Percentiles rank a stretch among this genome's conserved stretches.
Evolutionary conservation across 2,113 vertebrate species (phyloP).

Genomic region (Urocitellus parryii): DNA sequence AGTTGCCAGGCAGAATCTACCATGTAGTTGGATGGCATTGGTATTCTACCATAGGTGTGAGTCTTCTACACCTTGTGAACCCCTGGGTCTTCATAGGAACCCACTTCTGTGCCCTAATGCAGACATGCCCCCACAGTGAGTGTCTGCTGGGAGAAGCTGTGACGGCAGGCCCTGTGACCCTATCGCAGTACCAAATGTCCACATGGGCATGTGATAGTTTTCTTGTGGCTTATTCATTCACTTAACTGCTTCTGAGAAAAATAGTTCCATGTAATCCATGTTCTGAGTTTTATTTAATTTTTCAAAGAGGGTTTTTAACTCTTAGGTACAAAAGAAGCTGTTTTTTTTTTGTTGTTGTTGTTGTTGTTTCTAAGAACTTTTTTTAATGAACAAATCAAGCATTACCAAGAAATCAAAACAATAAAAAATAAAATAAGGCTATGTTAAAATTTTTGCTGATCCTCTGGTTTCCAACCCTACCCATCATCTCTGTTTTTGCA

Average conservation of each 20-base stretch:
- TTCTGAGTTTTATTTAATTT: constrained; percentile 60
- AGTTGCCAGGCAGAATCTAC: background rate
- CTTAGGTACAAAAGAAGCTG: too few species aligned
- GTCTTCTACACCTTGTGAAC: constrained; percentile 65
- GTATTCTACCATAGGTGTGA: constrained; percentile 59
- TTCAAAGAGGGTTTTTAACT: background rate
- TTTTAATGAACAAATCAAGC: too few species aligned
- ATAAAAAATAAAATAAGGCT: too few species aligned
- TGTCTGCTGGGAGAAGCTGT: constrained; percentile 8
- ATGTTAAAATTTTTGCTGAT: background rate
- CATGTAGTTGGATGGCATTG: constrained; percentile 39
- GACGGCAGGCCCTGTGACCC: background rate
- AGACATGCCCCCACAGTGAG: constrained; percentile 36
- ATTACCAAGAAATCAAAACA: too few species aligned
- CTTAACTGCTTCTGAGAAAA: constrained; percentile 62
- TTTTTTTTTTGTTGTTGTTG: too few species aligned
- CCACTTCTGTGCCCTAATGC: background rate
- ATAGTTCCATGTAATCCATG: constrained; percentile 60
- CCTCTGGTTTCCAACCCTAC: background rate
- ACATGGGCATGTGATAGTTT: background rate
- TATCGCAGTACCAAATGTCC: background rate
- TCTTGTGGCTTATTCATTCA: background rate
- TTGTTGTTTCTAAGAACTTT: too few species aligned
- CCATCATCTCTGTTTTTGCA: background rate
- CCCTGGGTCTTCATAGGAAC: constrained; percentile 58